These are phyloP conservation scores for Antechinus flavipes DNA, from an alignment of 2,113 vertebrate genomes.

Conservation along the genomic window DNA sequence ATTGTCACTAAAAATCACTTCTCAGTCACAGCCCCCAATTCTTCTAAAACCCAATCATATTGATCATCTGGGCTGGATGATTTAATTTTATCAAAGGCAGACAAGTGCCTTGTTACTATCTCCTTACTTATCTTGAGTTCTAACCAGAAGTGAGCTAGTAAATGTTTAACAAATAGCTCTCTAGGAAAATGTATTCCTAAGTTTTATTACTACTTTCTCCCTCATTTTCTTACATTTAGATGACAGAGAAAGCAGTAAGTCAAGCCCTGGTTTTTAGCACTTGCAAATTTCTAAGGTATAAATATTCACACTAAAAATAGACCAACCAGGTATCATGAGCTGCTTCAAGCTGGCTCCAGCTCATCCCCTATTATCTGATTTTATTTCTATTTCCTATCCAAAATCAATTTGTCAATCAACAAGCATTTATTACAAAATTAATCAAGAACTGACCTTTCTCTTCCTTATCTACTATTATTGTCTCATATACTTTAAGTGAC, in stretches of 20 bases:
- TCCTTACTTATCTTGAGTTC: neutral
- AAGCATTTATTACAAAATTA: neutral
- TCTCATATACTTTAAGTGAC: neutral
- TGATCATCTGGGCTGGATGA: neutral
- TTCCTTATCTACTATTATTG: neutral
- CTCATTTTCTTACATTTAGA: neutral
- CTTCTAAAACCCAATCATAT: neutral
- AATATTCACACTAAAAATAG: neutral
- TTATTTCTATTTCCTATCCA: neutral
- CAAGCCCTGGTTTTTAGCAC: neutral
- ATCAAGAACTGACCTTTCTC: neutral
- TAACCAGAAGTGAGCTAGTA: neutral
- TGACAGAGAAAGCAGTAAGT: neutral
- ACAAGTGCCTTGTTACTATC: neutral
- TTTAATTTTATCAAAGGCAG: neutral
- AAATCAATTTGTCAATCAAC: neutral
- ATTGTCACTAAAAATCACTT: neutral
- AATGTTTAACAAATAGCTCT: neutral
- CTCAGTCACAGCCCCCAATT: neutral
- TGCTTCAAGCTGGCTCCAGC: neutral
- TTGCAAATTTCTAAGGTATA: neutral
- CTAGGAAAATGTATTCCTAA: neutral
- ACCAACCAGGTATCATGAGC: neutral
- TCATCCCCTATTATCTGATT: neutral
- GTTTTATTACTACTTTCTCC: neutral